Conservation (phyloP, 1,140 invertebrate genomes). For the Hesperophylax magnus region DNA sequence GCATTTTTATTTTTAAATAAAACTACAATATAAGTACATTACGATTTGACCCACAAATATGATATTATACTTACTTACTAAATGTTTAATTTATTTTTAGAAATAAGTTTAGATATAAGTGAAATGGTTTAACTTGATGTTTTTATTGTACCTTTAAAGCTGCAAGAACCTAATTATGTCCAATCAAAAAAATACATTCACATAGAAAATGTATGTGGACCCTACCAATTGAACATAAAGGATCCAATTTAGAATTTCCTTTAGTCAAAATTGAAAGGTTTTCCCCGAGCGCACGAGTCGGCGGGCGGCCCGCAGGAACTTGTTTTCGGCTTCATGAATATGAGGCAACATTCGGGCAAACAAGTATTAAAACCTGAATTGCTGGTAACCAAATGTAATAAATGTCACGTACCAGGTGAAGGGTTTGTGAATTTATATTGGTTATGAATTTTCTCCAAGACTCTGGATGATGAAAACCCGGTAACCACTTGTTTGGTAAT, state of each 20-base stretch:
- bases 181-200: constrained; percentile 21
- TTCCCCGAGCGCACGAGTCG: constrained; percentile 3
- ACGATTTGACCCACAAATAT: too few species aligned
- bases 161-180: not conserved
- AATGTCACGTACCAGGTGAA: constrained; percentile 14
- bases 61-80: too few species aligned
- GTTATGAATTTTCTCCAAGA: constrained; percentile 21
- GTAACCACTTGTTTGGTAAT: too few species aligned
- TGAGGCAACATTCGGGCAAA: constrained; percentile 10
- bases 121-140: too few species aligned
- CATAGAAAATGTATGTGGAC: constrained; percentile 10
- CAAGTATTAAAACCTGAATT: constrained; percentile 22
- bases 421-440: constrained; percentile 35
- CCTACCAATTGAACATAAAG: constrained; percentile 28
- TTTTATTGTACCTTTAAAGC: constrained; percentile 15
- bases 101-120: too few species aligned
- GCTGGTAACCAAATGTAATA: constrained; percentile 26
- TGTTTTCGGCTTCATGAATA: constrained; percentile 5
- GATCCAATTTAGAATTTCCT: constrained; percentile 35
- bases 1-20: too few species aligned
- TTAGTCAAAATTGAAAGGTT: constrained; percentile 39
- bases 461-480: constrained; percentile 5
- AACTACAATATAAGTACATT: too few species aligned
- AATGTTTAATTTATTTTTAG: too few species aligned
- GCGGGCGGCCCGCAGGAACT: not conserved